Percentiles rank a stretch among this genome's conserved stretches.
phyloP scores from a whole-genome alignment of 2,888 invertebrate species.

The Hymenopus coronatus region DNA sequence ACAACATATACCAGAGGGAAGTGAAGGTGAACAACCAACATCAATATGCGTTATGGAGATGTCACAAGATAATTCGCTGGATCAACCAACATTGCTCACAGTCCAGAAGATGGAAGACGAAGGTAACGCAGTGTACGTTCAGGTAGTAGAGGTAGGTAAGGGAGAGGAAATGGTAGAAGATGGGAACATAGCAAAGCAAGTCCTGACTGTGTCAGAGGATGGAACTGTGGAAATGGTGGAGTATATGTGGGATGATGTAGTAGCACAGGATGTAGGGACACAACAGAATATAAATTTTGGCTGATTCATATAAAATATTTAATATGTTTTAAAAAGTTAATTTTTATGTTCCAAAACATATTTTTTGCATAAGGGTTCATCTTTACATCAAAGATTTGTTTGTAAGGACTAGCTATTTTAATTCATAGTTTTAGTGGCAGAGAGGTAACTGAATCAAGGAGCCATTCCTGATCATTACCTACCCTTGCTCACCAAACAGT shows the following conservation, averaged over 20 bases:
- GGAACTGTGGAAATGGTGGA: conserved; percentile 46
- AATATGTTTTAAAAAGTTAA: too few relatives aligned
- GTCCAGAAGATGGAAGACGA: conserved; percentile 29
- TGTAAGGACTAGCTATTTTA: too few relatives aligned
- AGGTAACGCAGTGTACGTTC: conserved; percentile 37
- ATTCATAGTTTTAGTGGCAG: too few relatives aligned
- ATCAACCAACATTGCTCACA: conserved; percentile 10
- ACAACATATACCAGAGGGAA: conserved; percentile 1
- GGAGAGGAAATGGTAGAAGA: conserved; percentile 24
- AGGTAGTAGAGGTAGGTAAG: conserved; percentile 36
- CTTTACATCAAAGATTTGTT: too few relatives aligned
- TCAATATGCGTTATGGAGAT: conserved; percentile 27
- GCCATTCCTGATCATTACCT: too few relatives aligned
- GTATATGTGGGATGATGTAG: conserved; percentile 34
- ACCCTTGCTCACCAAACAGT: too few relatives aligned
- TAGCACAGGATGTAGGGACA: conserved; percentile 6
- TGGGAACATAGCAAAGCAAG: conserved; percentile 39
- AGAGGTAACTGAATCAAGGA: too few relatives aligned
- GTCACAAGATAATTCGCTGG: conserved; percentile 25
- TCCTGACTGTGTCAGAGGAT: conserved; percentile 44
- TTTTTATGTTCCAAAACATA: too few relatives aligned
- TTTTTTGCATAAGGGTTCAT: too few relatives aligned
- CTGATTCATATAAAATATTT: background rate
- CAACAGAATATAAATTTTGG: conserved; percentile 1
- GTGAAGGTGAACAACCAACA: conserved; percentile 2